These are phyloP conservation scores for Conopomorpha cramerella DNA, from an alignment of 1,140 invertebrate genomes.

Conservation along the genomic window DNA sequence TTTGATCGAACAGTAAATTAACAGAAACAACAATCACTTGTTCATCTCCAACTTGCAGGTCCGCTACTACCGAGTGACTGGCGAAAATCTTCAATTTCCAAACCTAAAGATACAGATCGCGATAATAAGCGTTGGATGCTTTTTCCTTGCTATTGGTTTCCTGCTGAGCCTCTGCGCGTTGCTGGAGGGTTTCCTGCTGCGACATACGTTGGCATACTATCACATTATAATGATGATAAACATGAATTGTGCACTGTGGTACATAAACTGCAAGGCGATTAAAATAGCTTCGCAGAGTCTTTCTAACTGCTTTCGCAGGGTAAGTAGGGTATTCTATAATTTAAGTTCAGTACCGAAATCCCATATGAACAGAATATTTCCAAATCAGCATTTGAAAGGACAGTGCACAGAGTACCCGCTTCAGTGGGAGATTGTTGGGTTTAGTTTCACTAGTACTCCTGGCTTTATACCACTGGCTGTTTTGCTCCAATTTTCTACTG, in stretches of 20 bases:
- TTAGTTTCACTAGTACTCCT: too few relatives aligned
- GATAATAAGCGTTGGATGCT: constrained; percentile 62
- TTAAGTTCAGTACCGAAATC: too few relatives aligned
- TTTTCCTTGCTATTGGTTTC: constrained; percentile 62
- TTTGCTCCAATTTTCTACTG: too few relatives aligned
- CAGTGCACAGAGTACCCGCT: too few relatives aligned
- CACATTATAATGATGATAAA: constrained; percentile 70
- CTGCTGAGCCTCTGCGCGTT: constrained; percentile 61
- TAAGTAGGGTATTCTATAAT: too few relatives aligned
- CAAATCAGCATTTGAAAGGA: too few relatives aligned
- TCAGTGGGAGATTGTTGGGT: too few relatives aligned
- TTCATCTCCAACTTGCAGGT: constrained; percentile 33
- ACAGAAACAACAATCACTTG: too few relatives aligned
- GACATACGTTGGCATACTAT: constrained; percentile 64
- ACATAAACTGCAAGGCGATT: constrained; percentile 66
- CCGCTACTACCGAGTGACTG: constrained; percentile 57
- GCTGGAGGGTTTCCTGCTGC: constrained; percentile 63
- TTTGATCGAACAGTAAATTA: too few relatives aligned
- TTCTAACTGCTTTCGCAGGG: constrained; percentile 52
- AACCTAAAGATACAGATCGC: constrained; percentile 61
- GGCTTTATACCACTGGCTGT: too few relatives aligned
- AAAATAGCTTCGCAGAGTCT: constrained; percentile 62
- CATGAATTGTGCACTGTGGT: constrained; percentile 69
- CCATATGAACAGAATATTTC: too few relatives aligned
- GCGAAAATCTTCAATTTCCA: constrained; percentile 63